These are phyloP conservation scores for Mesocricetus auratus DNA, from an alignment of 2,113 vertebrate genomes.

Conservation along the genomic window DNA sequence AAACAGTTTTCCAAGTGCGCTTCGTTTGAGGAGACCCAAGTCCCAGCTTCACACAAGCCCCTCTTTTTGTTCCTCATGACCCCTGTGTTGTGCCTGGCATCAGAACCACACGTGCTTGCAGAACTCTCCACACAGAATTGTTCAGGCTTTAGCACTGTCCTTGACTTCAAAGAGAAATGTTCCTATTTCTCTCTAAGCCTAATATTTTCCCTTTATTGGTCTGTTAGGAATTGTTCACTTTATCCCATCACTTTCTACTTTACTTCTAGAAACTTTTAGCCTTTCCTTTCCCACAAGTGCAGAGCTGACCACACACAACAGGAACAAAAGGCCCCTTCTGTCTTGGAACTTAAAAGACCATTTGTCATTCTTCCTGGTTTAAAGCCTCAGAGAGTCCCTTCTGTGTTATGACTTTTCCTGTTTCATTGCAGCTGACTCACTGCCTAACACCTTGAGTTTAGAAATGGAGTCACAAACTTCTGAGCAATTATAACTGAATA, in stretches of 20 bases:
- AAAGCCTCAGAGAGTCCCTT: not conserved
- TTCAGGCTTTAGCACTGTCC: not conserved
- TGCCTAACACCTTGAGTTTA: not conserved
- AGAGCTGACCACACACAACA: not conserved
- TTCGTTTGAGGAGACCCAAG: not conserved
- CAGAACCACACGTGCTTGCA: not conserved
- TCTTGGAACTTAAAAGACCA: conserved; percentile 16
- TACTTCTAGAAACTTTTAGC: not conserved
- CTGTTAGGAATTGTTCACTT: not conserved
- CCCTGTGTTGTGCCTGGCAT: not conserved
- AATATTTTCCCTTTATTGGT: not conserved
- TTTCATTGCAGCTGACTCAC: not conserved
- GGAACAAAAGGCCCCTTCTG: not conserved
- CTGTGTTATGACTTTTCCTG: not conserved
- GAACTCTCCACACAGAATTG: not conserved
- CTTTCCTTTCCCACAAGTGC: not conserved
- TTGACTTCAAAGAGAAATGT: not conserved
- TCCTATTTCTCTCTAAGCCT: not conserved
- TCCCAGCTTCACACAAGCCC: not conserved
- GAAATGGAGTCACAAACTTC: not conserved
- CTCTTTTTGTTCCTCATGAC: not conserved
- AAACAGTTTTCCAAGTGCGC: not conserved
- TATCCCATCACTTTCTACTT: not conserved
- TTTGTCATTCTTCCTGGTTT: not conserved
- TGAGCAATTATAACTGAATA: not conserved